Conservation (phyloP, 1,140 invertebrate genomes). For the Sinella curviseta region DNA sequence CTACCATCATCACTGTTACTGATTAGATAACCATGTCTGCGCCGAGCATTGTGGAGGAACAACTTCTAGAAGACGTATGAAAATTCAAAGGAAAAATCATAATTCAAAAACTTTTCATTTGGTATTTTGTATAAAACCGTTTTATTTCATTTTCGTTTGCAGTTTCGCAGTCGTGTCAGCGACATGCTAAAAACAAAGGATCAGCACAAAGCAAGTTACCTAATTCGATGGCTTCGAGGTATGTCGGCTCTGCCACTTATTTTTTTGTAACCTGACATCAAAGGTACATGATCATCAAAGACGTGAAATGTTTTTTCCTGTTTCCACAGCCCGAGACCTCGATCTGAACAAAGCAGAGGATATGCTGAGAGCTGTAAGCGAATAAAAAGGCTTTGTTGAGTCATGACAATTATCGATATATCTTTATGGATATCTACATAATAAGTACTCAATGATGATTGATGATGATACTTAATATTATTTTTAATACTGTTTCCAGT, state of each 20-base stretch:
- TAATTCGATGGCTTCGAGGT: constrained; percentile 4
- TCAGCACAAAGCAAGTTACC: neutral
- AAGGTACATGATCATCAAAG: neutral
- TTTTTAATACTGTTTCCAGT: neutral
- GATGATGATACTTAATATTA: neutral
- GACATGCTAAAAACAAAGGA: constrained; percentile 3
- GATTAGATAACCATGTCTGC: no score
- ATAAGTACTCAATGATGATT: neutral
- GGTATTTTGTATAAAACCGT: no score
- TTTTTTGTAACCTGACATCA: neutral
- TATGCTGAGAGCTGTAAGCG: neutral
- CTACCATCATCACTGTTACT: no score
- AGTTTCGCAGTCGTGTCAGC: neutral
- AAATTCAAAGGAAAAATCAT: no score
- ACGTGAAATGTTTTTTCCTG: neutral
- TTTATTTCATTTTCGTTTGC: neutral
- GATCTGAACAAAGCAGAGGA: constrained; percentile 10
- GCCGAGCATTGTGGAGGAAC: no score
- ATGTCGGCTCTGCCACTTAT: neutral
- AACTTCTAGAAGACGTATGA: no score
- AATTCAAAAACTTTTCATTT: no score
- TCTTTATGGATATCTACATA: neutral
- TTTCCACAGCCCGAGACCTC: constrained; percentile 16
- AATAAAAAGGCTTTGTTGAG: no score
- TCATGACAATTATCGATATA: no score